A percentile compares a stretch with the other conserved stretches of the same genome.
phyloP scores from a whole-genome alignment of 2,888 invertebrate genomes.

The Agrochola macilenta region DNA sequence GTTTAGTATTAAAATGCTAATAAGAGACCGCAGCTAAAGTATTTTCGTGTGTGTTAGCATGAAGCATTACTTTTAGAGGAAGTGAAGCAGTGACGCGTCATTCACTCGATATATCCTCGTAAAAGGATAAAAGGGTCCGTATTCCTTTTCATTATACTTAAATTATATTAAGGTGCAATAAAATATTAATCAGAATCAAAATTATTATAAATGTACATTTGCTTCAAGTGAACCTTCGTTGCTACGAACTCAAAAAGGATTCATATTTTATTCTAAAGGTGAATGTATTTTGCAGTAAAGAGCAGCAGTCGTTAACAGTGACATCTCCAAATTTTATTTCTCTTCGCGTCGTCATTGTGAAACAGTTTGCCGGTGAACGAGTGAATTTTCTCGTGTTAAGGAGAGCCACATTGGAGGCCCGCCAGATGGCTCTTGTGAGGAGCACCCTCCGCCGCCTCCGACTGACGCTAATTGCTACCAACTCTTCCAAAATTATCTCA shows the following conservation, averaged over 20 bases:
- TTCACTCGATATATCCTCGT: slow-evolving; percentile 25
- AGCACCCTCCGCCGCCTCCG: slow-evolving; percentile 81
- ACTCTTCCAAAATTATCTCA: slow-evolving; percentile 86
- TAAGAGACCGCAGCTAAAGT: slow-evolving; percentile 12
- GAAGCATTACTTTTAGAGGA: slow-evolving; percentile 12
- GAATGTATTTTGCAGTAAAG: slow-evolving; percentile 39
- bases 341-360: slow-evolving; percentile 64
- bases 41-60: slow-evolving; percentile 16
- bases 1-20: slow-evolving; percentile 35
- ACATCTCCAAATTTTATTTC: slow-evolving; percentile 65
- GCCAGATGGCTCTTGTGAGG: slow-evolving; percentile 87
- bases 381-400: slow-evolving; percentile 79
- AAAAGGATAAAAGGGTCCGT: slow-evolving; percentile 31
- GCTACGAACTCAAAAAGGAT: slow-evolving; percentile 18
- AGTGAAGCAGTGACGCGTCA: slow-evolving; percentile 10
- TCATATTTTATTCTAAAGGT: slow-evolving; percentile 28
- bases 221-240: neutral
- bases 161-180: slow-evolving; percentile 8
- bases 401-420: slow-evolving; percentile 84
- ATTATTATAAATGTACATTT: neutral
- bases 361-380: slow-evolving; percentile 77
- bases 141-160: slow-evolving; percentile 41
- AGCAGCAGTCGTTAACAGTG: slow-evolving; percentile 55
- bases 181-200: slow-evolving; percentile 11
- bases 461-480: slow-evolving; percentile 88